Percentiles rank a stretch among this genome's conserved stretches.
Conservation (phyloP, 2,888 invertebrate genomes). For the Latrodectus hesperus region DNA sequence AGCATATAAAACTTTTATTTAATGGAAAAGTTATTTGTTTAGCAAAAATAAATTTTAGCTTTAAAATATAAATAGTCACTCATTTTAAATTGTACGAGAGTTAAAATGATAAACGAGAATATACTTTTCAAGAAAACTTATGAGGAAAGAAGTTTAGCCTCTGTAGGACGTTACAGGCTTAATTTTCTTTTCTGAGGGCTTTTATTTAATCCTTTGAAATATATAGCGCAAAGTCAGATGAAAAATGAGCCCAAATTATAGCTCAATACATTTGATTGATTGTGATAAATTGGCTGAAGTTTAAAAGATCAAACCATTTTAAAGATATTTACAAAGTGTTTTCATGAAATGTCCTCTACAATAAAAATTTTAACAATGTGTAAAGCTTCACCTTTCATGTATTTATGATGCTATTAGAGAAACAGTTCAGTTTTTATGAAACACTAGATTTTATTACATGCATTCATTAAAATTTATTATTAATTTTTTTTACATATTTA, state of each 20-base stretch:
- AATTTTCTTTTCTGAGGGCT: conserved; percentile 26
- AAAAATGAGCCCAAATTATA: conserved; percentile 41
- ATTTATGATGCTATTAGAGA: background rate
- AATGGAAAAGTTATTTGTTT: no score
- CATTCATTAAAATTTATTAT: no score
- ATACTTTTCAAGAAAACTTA: no score
- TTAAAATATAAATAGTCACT: no score
- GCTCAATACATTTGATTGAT: conserved; percentile 50
- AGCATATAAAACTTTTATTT: no score
- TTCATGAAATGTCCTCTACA: background rate
- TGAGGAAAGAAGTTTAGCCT: no score
- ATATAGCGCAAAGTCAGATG: conserved; percentile 32
- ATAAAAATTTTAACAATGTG: background rate
- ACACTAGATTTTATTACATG: no score
- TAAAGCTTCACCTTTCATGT: conserved; percentile 15
- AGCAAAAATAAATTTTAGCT: no score
- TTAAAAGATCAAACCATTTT: conserved; percentile 42
- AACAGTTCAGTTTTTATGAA: background rate
- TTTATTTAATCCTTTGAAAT: conserved; percentile 39
- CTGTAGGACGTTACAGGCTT: background rate
- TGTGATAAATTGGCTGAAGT: conserved; percentile 40
- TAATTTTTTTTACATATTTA: no score
- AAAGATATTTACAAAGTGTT: conserved; percentile 16
- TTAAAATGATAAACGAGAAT: no score
- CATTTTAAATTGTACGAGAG: no score